Conservation (phyloP, 2,797 vertebrate genomes). For the Peromyscus melanophrys region DNA sequence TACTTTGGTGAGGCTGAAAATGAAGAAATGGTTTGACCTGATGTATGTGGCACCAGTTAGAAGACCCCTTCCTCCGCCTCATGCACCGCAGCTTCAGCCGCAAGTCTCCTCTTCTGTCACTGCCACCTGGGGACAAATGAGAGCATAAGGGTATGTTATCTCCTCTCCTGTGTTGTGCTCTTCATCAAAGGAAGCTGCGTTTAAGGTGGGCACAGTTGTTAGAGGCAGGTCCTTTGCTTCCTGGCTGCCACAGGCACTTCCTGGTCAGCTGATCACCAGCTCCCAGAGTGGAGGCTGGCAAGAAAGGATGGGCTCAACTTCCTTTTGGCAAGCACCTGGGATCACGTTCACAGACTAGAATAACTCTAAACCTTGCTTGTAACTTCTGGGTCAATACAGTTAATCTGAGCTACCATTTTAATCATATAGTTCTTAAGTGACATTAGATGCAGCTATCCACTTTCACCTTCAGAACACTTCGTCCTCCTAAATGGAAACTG, state of each 20-base stretch:
- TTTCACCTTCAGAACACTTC: neutral
- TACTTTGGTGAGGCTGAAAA: neutral
- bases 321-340: neutral
- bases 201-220: accelerated
- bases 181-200: neutral
- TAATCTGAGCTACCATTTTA: neutral
- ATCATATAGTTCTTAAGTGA: neutral
- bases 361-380: neutral
- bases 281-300: neutral
- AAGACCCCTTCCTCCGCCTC: constrained; percentile 67
- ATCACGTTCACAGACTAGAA: neutral
- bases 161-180: neutral
- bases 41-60: constrained; percentile 77
- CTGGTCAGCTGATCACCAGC: neutral
- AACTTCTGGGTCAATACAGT: neutral
- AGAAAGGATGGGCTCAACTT: accelerated
- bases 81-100: neutral
- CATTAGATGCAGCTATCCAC: neutral
- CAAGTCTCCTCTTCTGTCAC: constrained; percentile 1
- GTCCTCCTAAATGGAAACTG: neutral
- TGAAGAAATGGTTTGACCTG: constrained; percentile 73
- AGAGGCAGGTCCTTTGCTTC: accelerated
- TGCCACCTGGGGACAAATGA: constrained; percentile 69
- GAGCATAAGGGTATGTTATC: constrained; percentile 36
- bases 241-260: neutral